phyloP scores from a whole-genome alignment of 2,888 invertebrate genomes.

The Drosophila falleni region DNA sequence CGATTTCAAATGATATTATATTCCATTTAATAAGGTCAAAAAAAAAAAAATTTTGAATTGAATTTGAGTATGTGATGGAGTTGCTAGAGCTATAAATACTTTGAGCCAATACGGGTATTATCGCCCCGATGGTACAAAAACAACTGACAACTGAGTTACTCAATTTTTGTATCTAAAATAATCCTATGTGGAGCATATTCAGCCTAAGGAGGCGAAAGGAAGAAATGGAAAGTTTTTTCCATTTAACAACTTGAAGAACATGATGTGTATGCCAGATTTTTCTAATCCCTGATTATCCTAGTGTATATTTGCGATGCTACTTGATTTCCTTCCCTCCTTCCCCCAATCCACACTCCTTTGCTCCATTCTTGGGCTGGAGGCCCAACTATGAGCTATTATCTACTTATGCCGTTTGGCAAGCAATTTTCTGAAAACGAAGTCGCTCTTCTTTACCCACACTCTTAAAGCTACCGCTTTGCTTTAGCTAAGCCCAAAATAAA shows the following conservation, averaged over 20 bases:
- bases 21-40: too few species aligned
- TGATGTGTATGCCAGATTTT: conserved; percentile 34
- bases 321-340: not conserved
- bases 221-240: conserved; percentile 1
- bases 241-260: conserved; percentile 24
- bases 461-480: not conserved
- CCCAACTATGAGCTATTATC: conserved; percentile 48
- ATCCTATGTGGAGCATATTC: not conserved
- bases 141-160: not conserved
- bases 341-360: not conserved
- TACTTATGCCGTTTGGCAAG: conserved; percentile 60
- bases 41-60: too few species aligned
- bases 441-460: not conserved
- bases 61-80: not conserved
- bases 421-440: conserved; percentile 42
- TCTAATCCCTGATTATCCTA: conserved; percentile 50
- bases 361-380: not conserved
- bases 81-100: not conserved
- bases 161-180: not conserved
- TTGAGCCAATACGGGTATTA: not conserved
- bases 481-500: conserved; percentile 37
- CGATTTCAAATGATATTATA: too few species aligned
- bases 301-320: conserved; percentile 30
- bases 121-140: not conserved
- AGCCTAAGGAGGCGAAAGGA: not conserved